Evolutionary conservation across 2,888 invertebrate species (phyloP).

Genomic region (Lepidonotus clava): DNA sequence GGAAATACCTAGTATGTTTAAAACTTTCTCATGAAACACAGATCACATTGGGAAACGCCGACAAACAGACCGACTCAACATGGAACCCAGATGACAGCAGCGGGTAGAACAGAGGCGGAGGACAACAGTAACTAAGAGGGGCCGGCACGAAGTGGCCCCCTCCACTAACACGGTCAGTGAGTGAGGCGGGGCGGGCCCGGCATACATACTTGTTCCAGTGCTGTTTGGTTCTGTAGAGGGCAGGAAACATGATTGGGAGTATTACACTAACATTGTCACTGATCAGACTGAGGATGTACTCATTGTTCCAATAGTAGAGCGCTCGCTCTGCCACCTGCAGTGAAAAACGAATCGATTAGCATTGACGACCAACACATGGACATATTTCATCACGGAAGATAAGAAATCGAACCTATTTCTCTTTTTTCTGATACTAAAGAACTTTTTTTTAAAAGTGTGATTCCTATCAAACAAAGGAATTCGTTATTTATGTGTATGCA

Average conservation of each 20-base stretch:
- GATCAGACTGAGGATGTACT: slow-evolving; percentile 98
- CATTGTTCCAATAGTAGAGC: slow-evolving; percentile 99
- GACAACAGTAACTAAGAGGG: neutral
- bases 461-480: too few species aligned
- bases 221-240: slow-evolving; percentile 98
- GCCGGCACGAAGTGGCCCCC: neutral
- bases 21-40: too few species aligned
- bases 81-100: neutral
- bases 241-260: slow-evolving; percentile 99
- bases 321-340: slow-evolving; percentile 96
- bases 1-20: too few species aligned
- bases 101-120: neutral
- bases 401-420: too few species aligned
- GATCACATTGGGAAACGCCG: too few species aligned
- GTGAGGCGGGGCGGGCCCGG: neutral
- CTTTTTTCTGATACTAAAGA: too few species aligned
- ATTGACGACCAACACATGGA: too few species aligned
- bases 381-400: too few species aligned
- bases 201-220: slow-evolving; percentile 93
- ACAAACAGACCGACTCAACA: too few species aligned
- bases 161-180: too few species aligned
- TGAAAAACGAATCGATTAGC: neutral
- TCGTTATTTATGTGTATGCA: too few species aligned
- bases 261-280: slow-evolving; percentile 98
- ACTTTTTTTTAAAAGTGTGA: too few species aligned